Evolutionary conservation across 2,797 vertebrate genomes (phyloP).

Genomic region (Notoglanidium macrostoma): DNA sequence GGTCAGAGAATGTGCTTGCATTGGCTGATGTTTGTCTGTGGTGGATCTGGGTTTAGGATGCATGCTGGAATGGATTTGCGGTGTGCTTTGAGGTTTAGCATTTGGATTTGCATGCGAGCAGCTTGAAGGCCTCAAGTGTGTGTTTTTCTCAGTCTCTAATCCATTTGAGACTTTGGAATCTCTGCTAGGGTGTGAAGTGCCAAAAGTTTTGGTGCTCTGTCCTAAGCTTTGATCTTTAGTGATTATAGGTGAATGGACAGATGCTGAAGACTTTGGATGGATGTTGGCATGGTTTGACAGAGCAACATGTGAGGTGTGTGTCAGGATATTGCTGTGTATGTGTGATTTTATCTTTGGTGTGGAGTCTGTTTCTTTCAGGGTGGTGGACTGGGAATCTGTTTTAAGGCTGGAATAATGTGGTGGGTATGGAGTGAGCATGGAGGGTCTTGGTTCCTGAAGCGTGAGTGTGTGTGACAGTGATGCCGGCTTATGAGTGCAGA

Average conservation of each 20-base stretch:
- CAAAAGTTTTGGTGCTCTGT: conserved; percentile 29
- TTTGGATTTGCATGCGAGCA: conserved; percentile 39
- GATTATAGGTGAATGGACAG: conserved; percentile 28
- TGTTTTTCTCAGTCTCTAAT: conserved; percentile 47
- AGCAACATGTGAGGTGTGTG: conserved; percentile 47
- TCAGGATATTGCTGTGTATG: conserved; percentile 31
- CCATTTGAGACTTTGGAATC: conserved; percentile 40
- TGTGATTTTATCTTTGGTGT: conserved; percentile 37
- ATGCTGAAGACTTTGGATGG: conserved; percentile 13
- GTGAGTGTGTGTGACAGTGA: conserved; percentile 28
- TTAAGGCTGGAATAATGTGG: conserved; percentile 22
- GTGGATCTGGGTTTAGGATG: conserved; percentile 37
- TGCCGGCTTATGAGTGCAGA: conserved; percentile 18
- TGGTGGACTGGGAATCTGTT: neutral
- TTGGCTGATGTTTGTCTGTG: conserved; percentile 18
- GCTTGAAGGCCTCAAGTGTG: conserved; percentile 35
- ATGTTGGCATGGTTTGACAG: conserved; percentile 55
- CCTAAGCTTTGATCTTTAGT: conserved; percentile 37
- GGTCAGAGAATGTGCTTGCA: conserved; percentile 31
- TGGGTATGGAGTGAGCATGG: conserved; percentile 11
- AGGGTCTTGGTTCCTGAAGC: conserved; percentile 15
- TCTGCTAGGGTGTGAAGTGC: conserved; percentile 27
- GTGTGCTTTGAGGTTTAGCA: conserved; percentile 47
- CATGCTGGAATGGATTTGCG: conserved; percentile 49
- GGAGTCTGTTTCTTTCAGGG: neutral